A percentile compares a stretch with the other conserved stretches of the same genome.
Evolutionary conservation across 2,888 invertebrate genomes (phyloP).

Genomic region (Sarcophaga subvicina): DNA sequence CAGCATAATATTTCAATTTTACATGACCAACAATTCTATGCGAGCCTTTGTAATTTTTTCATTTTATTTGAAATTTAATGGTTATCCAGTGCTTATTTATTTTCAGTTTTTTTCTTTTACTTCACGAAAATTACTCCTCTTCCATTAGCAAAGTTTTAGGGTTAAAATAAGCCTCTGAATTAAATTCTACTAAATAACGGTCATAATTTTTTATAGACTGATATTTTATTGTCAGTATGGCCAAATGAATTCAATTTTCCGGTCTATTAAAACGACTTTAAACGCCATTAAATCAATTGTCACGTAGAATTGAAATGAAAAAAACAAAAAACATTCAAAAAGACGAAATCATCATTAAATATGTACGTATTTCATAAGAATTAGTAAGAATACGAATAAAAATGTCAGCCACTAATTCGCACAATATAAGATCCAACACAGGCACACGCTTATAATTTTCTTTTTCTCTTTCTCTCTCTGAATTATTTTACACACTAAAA

Average conservation of each 20-base stretch:
- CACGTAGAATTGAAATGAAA: conserved; percentile 60
- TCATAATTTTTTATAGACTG: no score
- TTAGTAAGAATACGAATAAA: conserved; percentile 18
- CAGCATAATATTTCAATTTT: no score
- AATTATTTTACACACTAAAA: neutral
- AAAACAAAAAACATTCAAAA: neutral
- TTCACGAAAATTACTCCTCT: no score
- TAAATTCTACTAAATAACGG: no score
- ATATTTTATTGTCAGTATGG: neutral
- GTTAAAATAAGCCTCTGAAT: no score
- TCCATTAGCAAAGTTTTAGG: no score
- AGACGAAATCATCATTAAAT: conserved; percentile 42
- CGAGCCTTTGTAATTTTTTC: no score
- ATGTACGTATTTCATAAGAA: conserved; percentile 34
- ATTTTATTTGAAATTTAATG: no score
- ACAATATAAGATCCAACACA: conserved; percentile 56
- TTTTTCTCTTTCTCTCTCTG: neutral
- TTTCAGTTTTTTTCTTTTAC: no score
- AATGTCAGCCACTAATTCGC: conserved; percentile 56
- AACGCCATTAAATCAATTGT: conserved; percentile 58
- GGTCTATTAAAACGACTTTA: neutral
- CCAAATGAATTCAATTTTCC: neutral
- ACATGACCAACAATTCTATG: no score
- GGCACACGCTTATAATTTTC: conserved; percentile 1
- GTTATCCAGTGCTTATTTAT: no score